Conservation (phyloP, 2,888 invertebrate species). For the Macrosoma leucophasiata region DNA sequence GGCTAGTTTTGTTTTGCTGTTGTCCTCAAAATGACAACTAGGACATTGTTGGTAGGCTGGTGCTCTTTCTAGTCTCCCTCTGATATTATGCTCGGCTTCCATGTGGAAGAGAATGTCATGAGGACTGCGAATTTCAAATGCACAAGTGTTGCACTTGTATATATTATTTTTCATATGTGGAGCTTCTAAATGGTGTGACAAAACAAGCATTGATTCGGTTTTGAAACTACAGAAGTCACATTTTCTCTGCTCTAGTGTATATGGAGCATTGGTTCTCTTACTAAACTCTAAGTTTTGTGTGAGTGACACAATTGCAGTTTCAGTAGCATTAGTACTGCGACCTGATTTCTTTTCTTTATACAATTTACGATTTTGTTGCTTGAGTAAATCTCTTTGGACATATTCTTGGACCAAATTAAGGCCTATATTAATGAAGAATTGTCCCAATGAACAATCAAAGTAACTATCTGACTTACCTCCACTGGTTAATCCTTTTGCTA, state of each 20-base stretch:
- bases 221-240: conserved; percentile 95
- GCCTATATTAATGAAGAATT: conserved; percentile 95
- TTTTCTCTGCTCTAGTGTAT: conserved; percentile 85
- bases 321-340: conserved; percentile 81
- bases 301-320: conserved; percentile 88
- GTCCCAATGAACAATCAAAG: conserved; percentile 92
- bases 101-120: conserved; percentile 95
- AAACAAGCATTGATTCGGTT: conserved; percentile 89
- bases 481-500: conserved; percentile 57
- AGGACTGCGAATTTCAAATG: conserved; percentile 89
- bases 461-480: conserved; percentile 80
- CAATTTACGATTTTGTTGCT: conserved; percentile 90
- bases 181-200: conserved; percentile 93
- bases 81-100: conserved; percentile 93
- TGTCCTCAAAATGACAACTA: conserved; percentile 96
- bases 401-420: conserved; percentile 94
- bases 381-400: conserved; percentile 92
- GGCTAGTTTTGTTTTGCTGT: conserved; percentile 93
- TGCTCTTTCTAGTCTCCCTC: conserved; percentile 91
- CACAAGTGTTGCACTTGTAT: conserved; percentile 91
- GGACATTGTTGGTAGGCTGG: conserved; percentile 95
- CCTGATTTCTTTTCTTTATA: conserved; percentile 81
- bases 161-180: conserved; percentile 93
- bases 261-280: conserved; percentile 91
- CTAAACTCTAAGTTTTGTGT: conserved; percentile 91